phyloP scores from a whole-genome alignment of 2,113 vertebrate species.

The Corythornis madagascariensis region DNA sequence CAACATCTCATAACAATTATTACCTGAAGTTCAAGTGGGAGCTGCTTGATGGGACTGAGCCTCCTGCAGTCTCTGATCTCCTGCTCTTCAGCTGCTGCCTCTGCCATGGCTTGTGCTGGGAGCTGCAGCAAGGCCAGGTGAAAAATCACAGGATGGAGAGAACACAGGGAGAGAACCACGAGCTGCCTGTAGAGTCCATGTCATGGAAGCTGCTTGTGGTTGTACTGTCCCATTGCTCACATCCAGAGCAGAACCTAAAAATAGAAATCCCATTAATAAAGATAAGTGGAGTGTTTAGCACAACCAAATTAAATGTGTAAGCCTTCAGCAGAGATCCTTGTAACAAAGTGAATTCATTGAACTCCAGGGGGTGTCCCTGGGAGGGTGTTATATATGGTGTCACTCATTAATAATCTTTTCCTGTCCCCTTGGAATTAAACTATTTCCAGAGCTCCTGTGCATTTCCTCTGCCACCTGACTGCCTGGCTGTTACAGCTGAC shows the following conservation, averaged over 20 bases:
- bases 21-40: background rate
- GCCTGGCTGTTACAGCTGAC: slow-evolving; percentile 1
- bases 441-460: slow-evolving; percentile 17
- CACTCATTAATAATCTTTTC: slow-evolving; percentile 49
- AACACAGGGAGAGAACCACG: background rate
- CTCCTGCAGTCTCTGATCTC: background rate
- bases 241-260: slow-evolving; percentile 36
- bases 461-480: slow-evolving; percentile 52
- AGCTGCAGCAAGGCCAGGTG: background rate
- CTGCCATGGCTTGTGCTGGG: background rate
- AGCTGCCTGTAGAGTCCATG: background rate
- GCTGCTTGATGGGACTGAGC: background rate
- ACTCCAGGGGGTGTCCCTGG: background rate
- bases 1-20: background rate
- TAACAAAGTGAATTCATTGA: slow-evolving; percentile 47
- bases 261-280: slow-evolving; percentile 51
- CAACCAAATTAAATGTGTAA: slow-evolving; percentile 33
- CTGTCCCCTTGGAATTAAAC: slow-evolving; percentile 36
- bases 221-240: background rate
- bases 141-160: background rate
- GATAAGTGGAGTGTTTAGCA: slow-evolving; percentile 6
- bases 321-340: slow-evolving; percentile 6
- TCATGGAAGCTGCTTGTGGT: background rate
- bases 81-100: background rate
- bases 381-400: background rate